Evolutionary conservation across 2,113 vertebrate genomes (phyloP).

Genomic region (Oncorhynchus kisutch): DNA sequence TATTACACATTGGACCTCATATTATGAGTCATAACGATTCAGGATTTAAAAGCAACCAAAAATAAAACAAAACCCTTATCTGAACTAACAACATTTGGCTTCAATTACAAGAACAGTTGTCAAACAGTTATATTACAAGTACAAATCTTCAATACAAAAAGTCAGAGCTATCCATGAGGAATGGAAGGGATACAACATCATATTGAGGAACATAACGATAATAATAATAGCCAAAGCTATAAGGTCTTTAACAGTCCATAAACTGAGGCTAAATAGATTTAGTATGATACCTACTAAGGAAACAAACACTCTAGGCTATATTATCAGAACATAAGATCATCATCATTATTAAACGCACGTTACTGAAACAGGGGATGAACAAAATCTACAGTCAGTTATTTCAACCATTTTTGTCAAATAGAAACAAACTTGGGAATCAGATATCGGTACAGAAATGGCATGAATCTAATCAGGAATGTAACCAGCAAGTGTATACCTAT

Average conservation of each 20-base stretch:
- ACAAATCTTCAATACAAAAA: slow-evolving; percentile 80
- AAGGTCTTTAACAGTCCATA: slow-evolving; percentile 45
- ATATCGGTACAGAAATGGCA: slow-evolving; percentile 21
- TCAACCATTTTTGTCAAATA: slow-evolving; percentile 45
- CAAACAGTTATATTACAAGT: slow-evolving; percentile 73
- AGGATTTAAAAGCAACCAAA: slow-evolving; percentile 42
- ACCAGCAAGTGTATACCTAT: slow-evolving; percentile 21
- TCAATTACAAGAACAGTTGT: slow-evolving; percentile 62
- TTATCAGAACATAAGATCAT: slow-evolving; percentile 48
- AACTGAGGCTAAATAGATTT: slow-evolving; percentile 52
- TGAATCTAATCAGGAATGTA: slow-evolving; percentile 30
- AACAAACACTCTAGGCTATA: slow-evolving; percentile 50
- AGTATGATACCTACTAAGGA: slow-evolving; percentile 53
- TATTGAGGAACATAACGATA: slow-evolving; percentile 60
- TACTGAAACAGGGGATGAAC: slow-evolving; percentile 26
- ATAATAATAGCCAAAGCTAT: slow-evolving; percentile 48
- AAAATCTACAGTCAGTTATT: slow-evolving; percentile 35
- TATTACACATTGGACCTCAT: slow-evolving; percentile 44
- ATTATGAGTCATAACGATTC: slow-evolving; percentile 32
- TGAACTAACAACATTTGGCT: slow-evolving; percentile 52
- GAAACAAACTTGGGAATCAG: not conserved
- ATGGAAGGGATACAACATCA: slow-evolving; percentile 61
- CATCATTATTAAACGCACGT: slow-evolving; percentile 54
- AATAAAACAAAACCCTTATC: slow-evolving; percentile 27
- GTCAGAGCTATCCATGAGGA: slow-evolving; percentile 62